Evolutionary conservation across 1,140 invertebrate species (phyloP).

Genomic region (Euwallacea fornicatus): DNA sequence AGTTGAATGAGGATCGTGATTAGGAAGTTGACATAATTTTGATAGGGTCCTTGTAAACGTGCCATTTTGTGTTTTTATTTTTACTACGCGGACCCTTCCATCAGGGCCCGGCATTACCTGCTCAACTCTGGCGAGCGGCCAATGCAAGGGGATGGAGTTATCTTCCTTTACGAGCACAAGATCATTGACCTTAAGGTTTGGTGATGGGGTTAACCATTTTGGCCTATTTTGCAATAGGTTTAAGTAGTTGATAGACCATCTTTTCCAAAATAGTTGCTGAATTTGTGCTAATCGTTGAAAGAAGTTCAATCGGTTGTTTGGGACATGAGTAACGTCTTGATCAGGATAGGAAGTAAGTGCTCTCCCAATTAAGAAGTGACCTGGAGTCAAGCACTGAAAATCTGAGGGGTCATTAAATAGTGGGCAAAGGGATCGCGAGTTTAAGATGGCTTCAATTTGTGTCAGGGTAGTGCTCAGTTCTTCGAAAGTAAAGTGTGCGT

Average conservation of each 20-base stretch:
- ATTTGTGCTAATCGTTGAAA: conserved; percentile 5
- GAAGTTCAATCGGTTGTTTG: conserved; percentile 17
- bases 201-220: conserved; percentile 33
- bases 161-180: conserved; percentile 49
- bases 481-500: conserved; percentile 42
- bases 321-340: too few relatives aligned
- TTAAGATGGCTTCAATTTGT: conserved; percentile 47
- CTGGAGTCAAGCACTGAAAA: conserved; percentile 43
- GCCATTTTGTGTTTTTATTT: conserved; percentile 24
- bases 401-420: conserved; percentile 41
- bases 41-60: conserved; percentile 16
- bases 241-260: conserved; percentile 43
- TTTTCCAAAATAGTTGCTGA: conserved; percentile 42
- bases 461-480: conserved; percentile 42
- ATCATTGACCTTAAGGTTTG: conserved; percentile 37
- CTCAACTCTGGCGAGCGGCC: conserved; percentile 50
- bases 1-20: too few relatives aligned
- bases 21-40: conserved; percentile 16
- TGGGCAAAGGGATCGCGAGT: conserved; percentile 42
- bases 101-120: conserved; percentile 43
- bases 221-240: conserved; percentile 29
- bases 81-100: conserved; percentile 24
- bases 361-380: conserved; percentile 48
- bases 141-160: conserved; percentile 41
- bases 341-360: conserved; percentile 40